A percentile compares a stretch with the other conserved stretches of the same genome.
Conservation (phyloP, 2,113 vertebrate species). For the Tretioscincus oriximinensis region DNA sequence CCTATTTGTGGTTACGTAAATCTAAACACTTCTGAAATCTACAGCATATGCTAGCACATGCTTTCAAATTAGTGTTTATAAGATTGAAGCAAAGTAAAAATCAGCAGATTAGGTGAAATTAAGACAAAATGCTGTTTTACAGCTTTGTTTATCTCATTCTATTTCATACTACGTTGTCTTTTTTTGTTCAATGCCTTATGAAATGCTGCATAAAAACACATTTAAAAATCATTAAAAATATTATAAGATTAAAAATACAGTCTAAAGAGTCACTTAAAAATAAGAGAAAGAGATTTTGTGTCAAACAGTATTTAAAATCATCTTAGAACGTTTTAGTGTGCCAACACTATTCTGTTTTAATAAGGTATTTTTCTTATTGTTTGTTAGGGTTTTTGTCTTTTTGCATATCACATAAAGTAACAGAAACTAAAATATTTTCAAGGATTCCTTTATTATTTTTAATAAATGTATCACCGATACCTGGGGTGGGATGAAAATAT, state of each 20-base stretch:
- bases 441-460: slow-evolving; percentile 55
- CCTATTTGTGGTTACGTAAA: too few relatives aligned
- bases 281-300: not conserved
- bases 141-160: too few relatives aligned
- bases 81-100: too few relatives aligned
- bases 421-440: fast-evolving
- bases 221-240: not conserved
- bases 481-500: slow-evolving; percentile 71
- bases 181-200: not conserved
- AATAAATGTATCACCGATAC: slow-evolving; percentile 70
- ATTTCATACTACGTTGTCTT: not conserved
- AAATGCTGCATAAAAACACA: not conserved
- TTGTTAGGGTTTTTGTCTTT: not conserved
- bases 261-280: not conserved
- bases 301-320: not conserved
- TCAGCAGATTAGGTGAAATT: too few relatives aligned
- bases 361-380: too few relatives aligned
- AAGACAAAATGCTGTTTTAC: too few relatives aligned
- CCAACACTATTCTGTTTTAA: not conserved
- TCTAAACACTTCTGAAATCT: too few relatives aligned
- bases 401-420: fast-evolving
- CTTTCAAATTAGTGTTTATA: too few relatives aligned
- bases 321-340: not conserved
- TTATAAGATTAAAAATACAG: not conserved
- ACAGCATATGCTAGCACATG: too few relatives aligned